Conservation (phyloP, 2,113 vertebrate genomes). For the Sula dactylatra region DNA sequence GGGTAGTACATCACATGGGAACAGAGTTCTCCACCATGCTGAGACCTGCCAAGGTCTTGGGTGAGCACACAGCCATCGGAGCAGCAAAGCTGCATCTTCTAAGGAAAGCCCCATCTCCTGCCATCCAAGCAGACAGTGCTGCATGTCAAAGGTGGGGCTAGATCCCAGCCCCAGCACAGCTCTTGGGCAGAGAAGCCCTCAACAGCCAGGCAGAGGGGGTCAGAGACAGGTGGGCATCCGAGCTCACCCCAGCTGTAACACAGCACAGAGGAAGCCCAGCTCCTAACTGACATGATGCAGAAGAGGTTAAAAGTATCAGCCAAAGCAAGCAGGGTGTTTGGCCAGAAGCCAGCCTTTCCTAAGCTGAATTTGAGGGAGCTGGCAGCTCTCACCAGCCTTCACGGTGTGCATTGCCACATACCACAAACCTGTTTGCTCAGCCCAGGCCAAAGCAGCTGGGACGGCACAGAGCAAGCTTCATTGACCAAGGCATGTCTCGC, state of each 20-base stretch:
- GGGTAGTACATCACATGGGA: fast-evolving
- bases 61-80: fast-evolving
- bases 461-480: neutral
- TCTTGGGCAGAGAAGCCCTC: neutral
- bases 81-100: neutral
- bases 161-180: neutral
- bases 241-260: fast-evolving
- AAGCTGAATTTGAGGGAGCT: neutral
- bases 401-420: neutral
- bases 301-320: neutral
- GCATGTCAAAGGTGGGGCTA: neutral
- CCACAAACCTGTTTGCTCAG: neutral
- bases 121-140: neutral
- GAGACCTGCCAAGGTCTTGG: neutral
- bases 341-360: neutral
- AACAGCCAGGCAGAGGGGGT: neutral
- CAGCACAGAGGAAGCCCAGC: neutral
- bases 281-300: neutral
- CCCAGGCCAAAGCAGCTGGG: neutral
- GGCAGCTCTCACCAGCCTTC: neutral
- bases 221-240: neutral
- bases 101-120: neutral
- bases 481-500: neutral
- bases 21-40: neutral
- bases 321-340: neutral